Evolutionary conservation across 1,140 invertebrate genomes (phyloP), one percentile per base, ranked within the genome.

Genomic region (Drosophila ficusphila): DNA sequence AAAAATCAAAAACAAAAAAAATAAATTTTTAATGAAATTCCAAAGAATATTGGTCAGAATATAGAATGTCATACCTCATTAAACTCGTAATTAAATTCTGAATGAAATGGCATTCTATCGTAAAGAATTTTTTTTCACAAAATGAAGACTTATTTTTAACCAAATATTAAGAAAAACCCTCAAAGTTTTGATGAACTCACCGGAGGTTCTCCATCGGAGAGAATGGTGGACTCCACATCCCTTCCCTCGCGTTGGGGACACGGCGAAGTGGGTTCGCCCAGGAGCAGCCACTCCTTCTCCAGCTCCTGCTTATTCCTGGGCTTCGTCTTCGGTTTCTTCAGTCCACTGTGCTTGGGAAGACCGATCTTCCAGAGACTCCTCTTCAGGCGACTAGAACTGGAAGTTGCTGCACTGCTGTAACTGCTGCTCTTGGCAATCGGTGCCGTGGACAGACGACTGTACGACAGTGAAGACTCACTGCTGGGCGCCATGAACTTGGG

Each of bases 241-340:
- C 65, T 48, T 16, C 76, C 51, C 46, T 90, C 86, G 0, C 81
- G 53, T 11, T 77, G 72, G 0, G 89, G 89, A 53, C 83, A 81
- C 0, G 91, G 91, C 8, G 91, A 91, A 1, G 90, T 89, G 11
- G 91, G 90, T 29, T 91, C 91, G 4, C 90, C 91, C 19, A 91
- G 57, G 4, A 91, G 67, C 3, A 91, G 62, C 91, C 91, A 91
- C 61, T 91, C 91, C 51, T 90, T 91, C 42, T 91, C 91, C 19
- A 91, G 31, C 31, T 91, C 91, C 12, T 90, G 72, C 23, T 91
- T 91, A 11, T 72, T 77, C 21, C 74, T 74, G 33, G 70, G 53
- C 56, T 89, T 90, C 3, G 44, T 49, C 54, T 86, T 90, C 1
- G 90, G 75, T 25, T 90, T 91, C 54, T 79, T 91, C 4, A 76